Conservation (phyloP, 2,888 invertebrate genomes). For the Metalampra italica region DNA sequence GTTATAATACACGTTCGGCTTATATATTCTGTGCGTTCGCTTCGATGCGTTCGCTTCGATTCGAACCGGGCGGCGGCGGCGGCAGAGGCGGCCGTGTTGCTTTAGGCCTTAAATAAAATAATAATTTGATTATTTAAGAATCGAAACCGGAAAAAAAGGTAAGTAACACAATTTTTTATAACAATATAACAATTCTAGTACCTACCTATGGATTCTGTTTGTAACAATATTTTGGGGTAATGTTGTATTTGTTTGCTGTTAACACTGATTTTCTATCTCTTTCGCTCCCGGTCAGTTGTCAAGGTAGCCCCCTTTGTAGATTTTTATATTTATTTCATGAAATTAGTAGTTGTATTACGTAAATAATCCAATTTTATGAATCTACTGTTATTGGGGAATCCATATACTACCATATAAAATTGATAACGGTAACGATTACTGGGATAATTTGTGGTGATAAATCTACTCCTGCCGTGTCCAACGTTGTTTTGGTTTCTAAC, state of each 20-base stretch:
- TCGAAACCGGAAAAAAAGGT: not conserved
- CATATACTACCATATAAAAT: slow-evolving; percentile 20
- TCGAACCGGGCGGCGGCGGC: too few species aligned
- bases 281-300: slow-evolving; percentile 73
- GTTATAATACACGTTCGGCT: too few species aligned
- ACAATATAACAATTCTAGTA: too few species aligned
- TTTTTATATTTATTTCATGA: slow-evolving; percentile 44
- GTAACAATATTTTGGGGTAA: not conserved
- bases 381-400: slow-evolving; percentile 19
- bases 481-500: slow-evolving; percentile 66
- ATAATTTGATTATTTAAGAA: not conserved
- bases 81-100: too few species aligned
- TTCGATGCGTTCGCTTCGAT: too few species aligned
- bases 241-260: slow-evolving; percentile 11
- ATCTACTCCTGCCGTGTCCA: slow-evolving; percentile 45
- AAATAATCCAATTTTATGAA: slow-evolving; percentile 38
- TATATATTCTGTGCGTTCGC: too few species aligned
- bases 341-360: slow-evolving; percentile 30
- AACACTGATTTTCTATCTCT: slow-evolving; percentile 58
- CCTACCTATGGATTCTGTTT: too few species aligned
- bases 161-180: too few species aligned
- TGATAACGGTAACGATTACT: slow-evolving; percentile 65
- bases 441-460: slow-evolving; percentile 63
- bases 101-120: too few species aligned
- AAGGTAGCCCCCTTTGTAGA: slow-evolving; percentile 63